Evolutionary conservation across 2,797 vertebrate genomes (phyloP), one percentile per base, ranked within the genome.

Genomic region (Pyrrhura leucotis): DNA sequence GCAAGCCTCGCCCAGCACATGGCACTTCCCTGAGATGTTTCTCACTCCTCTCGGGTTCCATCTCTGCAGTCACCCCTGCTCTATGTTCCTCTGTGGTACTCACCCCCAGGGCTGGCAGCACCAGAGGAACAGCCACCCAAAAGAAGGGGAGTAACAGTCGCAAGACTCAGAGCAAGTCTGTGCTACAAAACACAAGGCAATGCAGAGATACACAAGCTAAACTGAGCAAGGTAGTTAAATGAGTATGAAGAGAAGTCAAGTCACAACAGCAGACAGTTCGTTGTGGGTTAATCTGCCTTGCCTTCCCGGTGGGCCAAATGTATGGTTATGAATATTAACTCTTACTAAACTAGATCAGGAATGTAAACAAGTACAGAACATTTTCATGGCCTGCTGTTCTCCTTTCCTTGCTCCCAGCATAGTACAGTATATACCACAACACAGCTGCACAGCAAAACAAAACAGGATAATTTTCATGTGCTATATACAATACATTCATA

Each of bases 11-110:
- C 47, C 42, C 59, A 73, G 42, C 75, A 33, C 44, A 31, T 14
- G 28, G 20, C 44, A 29, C 51, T 79, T 74, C 13, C 48, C 62
- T 56, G 45, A 31, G 23, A 22, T 14, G 11, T 10, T 53, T 73
- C 54, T 47, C 6, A 1, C 20, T 90, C 28, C 66, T 59, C 44
- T 44, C 1, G 0, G 19, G 26, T 11, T 44, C 23, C 35, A 35
- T 0, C 29, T 45, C 85, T 21, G 76, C 67, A 69, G 35, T 35
- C 56, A 45, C 5, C 3, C 14, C 14, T 0, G 0, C 0, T 1
- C 48, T 37, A 50, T 2, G 1, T 12, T 48, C 14, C 2, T 0
- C 25, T 31, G 2, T 2, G 15, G 15, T 45, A 35, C 72, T 74
- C 42, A 21, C 9, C 16, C 6, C 25, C 0, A 1, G 22, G 7